Conservation (phyloP, 2,113 vertebrate species). For the Epinephelus lanceolatus region DNA sequence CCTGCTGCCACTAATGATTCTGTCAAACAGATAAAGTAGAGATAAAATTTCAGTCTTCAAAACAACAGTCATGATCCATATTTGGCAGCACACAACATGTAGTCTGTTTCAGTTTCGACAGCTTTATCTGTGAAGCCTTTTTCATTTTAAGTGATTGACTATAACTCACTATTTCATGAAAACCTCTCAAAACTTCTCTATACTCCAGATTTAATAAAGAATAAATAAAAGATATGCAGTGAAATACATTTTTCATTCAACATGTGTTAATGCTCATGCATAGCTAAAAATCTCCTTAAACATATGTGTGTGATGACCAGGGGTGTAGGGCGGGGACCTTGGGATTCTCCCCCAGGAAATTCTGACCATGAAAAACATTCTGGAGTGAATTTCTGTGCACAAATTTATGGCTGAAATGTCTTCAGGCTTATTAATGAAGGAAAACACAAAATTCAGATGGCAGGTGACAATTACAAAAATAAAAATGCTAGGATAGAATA, state of each 20-base stretch:
- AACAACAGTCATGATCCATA: background rate
- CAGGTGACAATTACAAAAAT: too few relatives aligned
- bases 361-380: too few relatives aligned
- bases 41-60: background rate
- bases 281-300: background rate
- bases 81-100: background rate
- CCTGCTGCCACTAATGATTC: background rate
- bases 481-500: too few relatives aligned
- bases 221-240: background rate
- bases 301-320: background rate
- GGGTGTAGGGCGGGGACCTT: too few relatives aligned
- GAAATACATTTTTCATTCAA: background rate
- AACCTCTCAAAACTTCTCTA: background rate
- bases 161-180: background rate
- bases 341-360: too few relatives aligned
- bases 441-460: too few relatives aligned
- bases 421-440: too few relatives aligned
- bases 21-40: background rate
- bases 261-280: background rate
- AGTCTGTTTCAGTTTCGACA: background rate
- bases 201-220: background rate
- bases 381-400: too few relatives aligned
- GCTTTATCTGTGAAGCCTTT: background rate
- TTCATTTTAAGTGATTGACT: background rate
- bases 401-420: too few relatives aligned